Conservation (phyloP, 2,888 invertebrate species). For the Sarcophaga subvicina region DNA sequence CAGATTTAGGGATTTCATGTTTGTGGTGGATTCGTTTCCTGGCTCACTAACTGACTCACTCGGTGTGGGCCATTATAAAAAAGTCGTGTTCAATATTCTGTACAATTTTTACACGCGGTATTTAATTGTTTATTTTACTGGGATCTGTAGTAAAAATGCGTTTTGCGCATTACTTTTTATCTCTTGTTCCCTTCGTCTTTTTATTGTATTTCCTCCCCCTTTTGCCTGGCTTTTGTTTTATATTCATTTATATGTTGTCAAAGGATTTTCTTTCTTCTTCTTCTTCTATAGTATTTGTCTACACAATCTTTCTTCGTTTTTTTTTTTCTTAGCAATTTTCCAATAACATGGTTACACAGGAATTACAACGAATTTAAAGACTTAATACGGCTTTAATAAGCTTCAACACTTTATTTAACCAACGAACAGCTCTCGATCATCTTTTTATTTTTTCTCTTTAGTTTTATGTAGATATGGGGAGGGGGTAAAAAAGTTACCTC, state of each 20-base stretch:
- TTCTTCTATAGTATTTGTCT: too few relatives aligned
- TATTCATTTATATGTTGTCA: not conserved
- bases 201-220: not conserved
- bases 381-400: too few relatives aligned
- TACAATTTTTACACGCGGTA: slow-evolving; percentile 45
- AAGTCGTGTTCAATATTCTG: slow-evolving; percentile 21
- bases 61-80: not conserved
- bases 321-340: too few relatives aligned
- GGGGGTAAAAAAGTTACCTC: too few relatives aligned
- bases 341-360: too few relatives aligned
- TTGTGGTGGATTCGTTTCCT: not conserved
- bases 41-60: not conserved
- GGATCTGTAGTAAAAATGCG: slow-evolving; percentile 39
- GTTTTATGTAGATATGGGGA: too few relatives aligned
- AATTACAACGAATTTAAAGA: too few relatives aligned
- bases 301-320: too few relatives aligned
- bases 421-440: too few relatives aligned
- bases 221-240: too few relatives aligned
- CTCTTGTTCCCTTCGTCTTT: not conserved
- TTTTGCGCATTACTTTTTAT: slow-evolving; percentile 31
- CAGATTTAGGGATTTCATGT: slow-evolving; percentile 13
- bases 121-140: slow-evolving; percentile 60
- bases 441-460: too few relatives aligned
- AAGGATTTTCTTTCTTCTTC: not conserved
- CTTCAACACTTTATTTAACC: too few relatives aligned